Percentiles rank a stretch among this genome's conserved stretches.
Conservation (phyloP, 2,797 vertebrate species). For the Sebastes taczanowskii region DNA sequence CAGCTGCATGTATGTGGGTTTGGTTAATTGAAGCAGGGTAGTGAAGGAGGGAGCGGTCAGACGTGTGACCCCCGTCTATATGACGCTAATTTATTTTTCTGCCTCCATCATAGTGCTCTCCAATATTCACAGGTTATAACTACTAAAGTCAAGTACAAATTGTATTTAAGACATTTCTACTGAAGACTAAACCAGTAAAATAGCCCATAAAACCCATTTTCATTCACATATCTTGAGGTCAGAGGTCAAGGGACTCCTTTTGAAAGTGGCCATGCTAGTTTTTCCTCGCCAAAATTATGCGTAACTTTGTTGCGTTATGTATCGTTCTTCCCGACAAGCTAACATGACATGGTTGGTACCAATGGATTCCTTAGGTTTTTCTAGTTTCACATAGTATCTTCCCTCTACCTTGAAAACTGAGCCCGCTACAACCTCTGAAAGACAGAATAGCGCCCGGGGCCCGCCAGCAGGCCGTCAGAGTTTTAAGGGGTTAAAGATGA, state of each 20-base stretch:
- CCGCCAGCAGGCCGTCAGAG: not conserved
- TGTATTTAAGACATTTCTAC: not conserved
- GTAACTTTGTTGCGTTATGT: not conserved
- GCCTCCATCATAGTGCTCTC: not conserved
- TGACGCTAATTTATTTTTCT: not conserved
- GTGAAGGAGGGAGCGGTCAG: conserved; percentile 10
- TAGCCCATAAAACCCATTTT: too few relatives aligned
- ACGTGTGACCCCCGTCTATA: not conserved
- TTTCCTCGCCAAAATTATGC: not conserved
- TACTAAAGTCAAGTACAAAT: not conserved
- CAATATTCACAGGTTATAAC: not conserved
- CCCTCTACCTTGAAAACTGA: too few relatives aligned
- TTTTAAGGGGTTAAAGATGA: not conserved
- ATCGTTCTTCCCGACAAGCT: too few relatives aligned
- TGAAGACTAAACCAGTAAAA: not conserved
- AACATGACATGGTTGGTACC: too few relatives aligned
- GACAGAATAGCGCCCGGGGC: not conserved
- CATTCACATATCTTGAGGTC: too few relatives aligned
- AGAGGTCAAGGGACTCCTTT: too few relatives aligned
- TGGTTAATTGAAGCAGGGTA: conserved; percentile 31
- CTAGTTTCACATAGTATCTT: too few relatives aligned
- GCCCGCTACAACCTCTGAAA: not conserved
- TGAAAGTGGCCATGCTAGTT: not conserved
- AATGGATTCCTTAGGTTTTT: too few relatives aligned
- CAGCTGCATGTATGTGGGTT: conserved; percentile 64